Conservation (phyloP, 2,888 invertebrate genomes). For the Cynaeus angustus region DNA sequence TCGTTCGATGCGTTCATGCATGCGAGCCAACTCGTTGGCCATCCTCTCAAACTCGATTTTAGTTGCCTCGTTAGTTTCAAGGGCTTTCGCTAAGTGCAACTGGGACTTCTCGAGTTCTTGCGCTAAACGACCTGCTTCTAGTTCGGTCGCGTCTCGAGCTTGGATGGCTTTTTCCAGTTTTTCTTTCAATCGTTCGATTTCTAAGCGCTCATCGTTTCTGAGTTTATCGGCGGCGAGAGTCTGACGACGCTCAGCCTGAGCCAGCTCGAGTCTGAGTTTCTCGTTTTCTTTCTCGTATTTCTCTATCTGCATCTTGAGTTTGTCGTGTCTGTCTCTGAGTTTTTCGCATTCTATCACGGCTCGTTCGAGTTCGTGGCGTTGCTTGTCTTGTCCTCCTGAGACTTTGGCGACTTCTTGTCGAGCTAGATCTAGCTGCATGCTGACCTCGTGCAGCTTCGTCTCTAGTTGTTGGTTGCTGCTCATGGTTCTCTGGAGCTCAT, state of each 20-base stretch:
- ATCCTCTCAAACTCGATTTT: constrained; percentile 90
- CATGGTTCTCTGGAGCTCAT: constrained; percentile 81
- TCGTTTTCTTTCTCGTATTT: constrained; percentile 86
- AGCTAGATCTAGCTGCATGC: constrained; percentile 86
- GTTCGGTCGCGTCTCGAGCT: constrained; percentile 87
- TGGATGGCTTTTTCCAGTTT: constrained; percentile 90
- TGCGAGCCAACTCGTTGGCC: constrained; percentile 85
- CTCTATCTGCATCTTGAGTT: constrained; percentile 82
- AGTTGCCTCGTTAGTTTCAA: constrained; percentile 87
- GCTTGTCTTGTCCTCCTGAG: constrained; percentile 84
- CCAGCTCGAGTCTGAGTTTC: constrained; percentile 81
- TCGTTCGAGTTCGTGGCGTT: constrained; percentile 85
- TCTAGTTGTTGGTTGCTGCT: constrained; percentile 81
- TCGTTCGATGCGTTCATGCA: constrained; percentile 87
- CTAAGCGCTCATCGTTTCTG: constrained; percentile 81
- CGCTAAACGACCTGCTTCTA: constrained; percentile 88
- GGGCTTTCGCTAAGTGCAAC: constrained; percentile 86
- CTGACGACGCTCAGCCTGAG: constrained; percentile 78
- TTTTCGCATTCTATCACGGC: constrained; percentile 93
- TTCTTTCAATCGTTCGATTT: constrained; percentile 89
- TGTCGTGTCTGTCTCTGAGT: constrained; percentile 89
- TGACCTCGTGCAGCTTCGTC: constrained; percentile 84
- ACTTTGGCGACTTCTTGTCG: constrained; percentile 86
- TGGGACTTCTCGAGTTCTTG: constrained; percentile 92
- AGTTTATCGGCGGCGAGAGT: constrained; percentile 78